These are phyloP conservation scores for Indicator maculatus DNA, from an alignment of 2,113 vertebrate genomes.

Conservation along the genomic window DNA sequence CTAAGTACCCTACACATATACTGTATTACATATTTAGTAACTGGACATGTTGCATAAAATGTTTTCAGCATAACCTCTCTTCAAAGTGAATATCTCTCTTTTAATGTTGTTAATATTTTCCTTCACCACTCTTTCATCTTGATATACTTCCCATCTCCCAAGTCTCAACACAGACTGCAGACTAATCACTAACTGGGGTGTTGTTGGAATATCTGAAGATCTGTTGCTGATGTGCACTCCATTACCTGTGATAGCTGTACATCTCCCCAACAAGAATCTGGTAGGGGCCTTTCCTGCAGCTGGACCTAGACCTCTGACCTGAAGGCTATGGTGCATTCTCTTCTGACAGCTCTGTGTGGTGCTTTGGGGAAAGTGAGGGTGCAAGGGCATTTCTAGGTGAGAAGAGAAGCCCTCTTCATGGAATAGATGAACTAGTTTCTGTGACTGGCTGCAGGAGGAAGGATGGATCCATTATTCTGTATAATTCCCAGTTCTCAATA, in stretches of 20 bases:
- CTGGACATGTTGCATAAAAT: neutral
- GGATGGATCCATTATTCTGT: neutral
- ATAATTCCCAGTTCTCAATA: neutral
- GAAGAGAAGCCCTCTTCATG: neutral
- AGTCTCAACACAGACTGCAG: neutral
- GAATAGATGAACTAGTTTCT: neutral
- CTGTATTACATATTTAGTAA: neutral
- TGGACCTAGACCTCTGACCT: neutral
- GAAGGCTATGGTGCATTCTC: neutral
- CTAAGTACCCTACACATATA: neutral
- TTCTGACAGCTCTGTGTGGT: neutral
- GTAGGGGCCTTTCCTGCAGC: neutral
- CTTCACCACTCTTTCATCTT: neutral
- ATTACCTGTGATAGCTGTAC: neutral
- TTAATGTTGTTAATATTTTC: slow-evolving; percentile 8
- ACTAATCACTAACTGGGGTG: neutral
- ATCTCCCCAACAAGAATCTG: neutral
- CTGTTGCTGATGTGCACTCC: neutral
- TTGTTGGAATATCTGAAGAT: neutral
- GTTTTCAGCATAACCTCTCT: slow-evolving; percentile 50
- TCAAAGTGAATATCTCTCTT: slow-evolving; percentile 24
- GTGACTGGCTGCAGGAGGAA: neutral
- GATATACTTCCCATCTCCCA: neutral
- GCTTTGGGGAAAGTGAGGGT: neutral
- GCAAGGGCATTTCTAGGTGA: neutral